Evolutionary conservation across 1,140 invertebrate species (phyloP).

Genomic region (Cyphomyrmex costatus): DNA sequence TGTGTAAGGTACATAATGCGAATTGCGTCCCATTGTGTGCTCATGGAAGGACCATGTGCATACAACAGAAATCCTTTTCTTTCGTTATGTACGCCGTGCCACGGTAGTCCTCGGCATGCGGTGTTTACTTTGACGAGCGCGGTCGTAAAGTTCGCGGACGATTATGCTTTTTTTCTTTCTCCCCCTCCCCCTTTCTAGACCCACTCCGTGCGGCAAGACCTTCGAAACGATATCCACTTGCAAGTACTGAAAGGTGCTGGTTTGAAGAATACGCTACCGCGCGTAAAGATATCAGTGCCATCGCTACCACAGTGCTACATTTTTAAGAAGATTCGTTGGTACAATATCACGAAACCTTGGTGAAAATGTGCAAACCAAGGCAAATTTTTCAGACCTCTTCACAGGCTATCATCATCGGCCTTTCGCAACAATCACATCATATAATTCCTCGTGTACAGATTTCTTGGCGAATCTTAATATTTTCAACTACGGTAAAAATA

Average conservation of each 20-base stretch:
- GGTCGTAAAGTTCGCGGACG: slow-evolving; percentile 75
- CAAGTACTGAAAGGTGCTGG: not conserved
- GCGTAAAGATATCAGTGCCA: not conserved
- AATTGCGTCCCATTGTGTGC: slow-evolving; percentile 64
- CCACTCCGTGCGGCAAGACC: not conserved
- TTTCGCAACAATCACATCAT: not conserved
- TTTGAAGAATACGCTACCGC: slow-evolving; percentile 19
- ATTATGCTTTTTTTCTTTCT: slow-evolving; percentile 65
- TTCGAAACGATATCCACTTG: slow-evolving; percentile 16
- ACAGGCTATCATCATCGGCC: slow-evolving; percentile 21
- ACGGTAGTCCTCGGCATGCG: slow-evolving; percentile 46
- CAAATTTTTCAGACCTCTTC: slow-evolving; percentile 7
- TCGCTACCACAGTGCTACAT: not conserved
- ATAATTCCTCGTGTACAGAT: not conserved
- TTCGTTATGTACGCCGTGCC: slow-evolving; percentile 63
- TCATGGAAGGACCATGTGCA: slow-evolving; percentile 1
- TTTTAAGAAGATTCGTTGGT: not conserved
- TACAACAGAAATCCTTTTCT: slow-evolving; percentile 65
- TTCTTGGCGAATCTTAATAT: slow-evolving; percentile 2
- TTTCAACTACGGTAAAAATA: not conserved
- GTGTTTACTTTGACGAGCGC: slow-evolving; percentile 82
- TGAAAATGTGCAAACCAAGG: not conserved
- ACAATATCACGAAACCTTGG: slow-evolving; percentile 8
- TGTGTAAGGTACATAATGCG: slow-evolving; percentile 55
- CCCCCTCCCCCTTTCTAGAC: not conserved